Base-by-base conservation (phyloP, 2,888 invertebrate species). In the Listrodromus nycthemerus region DNA sequence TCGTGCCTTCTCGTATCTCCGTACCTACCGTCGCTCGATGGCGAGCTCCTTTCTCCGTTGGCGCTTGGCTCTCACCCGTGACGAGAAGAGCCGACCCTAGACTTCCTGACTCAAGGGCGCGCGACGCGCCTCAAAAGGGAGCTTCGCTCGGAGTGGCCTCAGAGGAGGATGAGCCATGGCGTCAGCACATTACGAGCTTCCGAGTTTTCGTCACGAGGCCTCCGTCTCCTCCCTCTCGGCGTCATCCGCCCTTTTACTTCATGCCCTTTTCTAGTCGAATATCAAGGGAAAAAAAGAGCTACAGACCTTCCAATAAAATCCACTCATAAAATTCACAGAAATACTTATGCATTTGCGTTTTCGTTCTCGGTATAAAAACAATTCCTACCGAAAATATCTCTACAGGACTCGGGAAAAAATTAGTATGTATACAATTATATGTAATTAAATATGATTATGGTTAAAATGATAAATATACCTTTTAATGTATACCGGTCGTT, bases 41-140 rank as follows among this genome's bases (percentile, higher is more conserved):
- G 75, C 61, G 30, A 58, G 76, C 82, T 87, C 87, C 73, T 88
- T 90, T 88, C 89, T 88, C 85, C 87, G 85, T 88, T 86, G 87
- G 84, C 87, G 88, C 87, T 89, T 89, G 86, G 87, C 82, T 87
- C 86, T 88, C 86, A 83, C 86, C 85, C 85, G 85, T 65, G 73
- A 69, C 33, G 67, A 74, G 77, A 70, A 70, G 69, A 74, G 76
- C 30, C 79, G 85, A 79, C 80, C 80, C 76, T 76, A 80, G 85
- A 83, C 83, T 83, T 78, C 74, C 71, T 79, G 84, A 82, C 79
- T 84, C 70, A 69, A 84, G 80, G 75, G 81, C 80, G 78, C 80
- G 81, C 75, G 80, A 81, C 66, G 82, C 69, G 24, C 16, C 67
- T 19, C 69, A 74, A 84, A 81, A 81, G 80, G 69, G 80, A 78